These are phyloP conservation scores for Gymnocephalus cernua DNA, from an alignment of 2,113 vertebrate genomes.

Conservation along the genomic window DNA sequence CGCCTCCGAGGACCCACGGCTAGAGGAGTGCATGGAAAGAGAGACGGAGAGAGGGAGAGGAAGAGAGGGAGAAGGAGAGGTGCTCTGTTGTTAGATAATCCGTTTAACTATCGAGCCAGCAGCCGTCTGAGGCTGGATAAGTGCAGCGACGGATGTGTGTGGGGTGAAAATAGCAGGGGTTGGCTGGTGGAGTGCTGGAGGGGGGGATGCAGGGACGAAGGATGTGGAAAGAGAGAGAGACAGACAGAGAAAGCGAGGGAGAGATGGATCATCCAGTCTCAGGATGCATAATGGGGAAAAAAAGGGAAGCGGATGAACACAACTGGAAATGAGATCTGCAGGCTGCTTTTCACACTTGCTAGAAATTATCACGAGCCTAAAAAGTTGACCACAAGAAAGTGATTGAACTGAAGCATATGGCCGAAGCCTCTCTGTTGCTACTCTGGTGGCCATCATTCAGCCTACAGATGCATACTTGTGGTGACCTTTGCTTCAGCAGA, in stretches of 20 bases:
- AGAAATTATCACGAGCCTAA: conserved; percentile 45
- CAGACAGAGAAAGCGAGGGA: conserved; percentile 29
- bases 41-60: conserved; percentile 60
- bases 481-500: conserved; percentile 72
- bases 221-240: conserved; percentile 47
- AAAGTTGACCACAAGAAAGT: conserved; percentile 35
- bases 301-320: conserved; percentile 49
- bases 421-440: conserved; percentile 8
- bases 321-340: conserved; percentile 55
- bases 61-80: conserved; percentile 84
- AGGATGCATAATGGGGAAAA: conserved; percentile 53
- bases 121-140: conserved; percentile 89
- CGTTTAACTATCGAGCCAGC: conserved; percentile 94
- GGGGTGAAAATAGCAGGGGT: conserved; percentile 85
- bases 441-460: conserved; percentile 65
- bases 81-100: conserved; percentile 99
- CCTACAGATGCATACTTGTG: conserved; percentile 55
- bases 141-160: conserved; percentile 86
- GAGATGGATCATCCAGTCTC: conserved; percentile 69
- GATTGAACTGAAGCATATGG: background rate
- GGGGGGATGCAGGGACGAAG: conserved; percentile 65
- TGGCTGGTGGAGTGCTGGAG: conserved; percentile 72
- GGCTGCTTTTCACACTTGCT: conserved; percentile 46
- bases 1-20: conserved; percentile 72
- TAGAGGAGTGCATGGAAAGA: conserved; percentile 68